Evolutionary conservation across 2,797 vertebrate genomes (phyloP).

Genomic region (Lepilemur septentrionalis): DNA sequence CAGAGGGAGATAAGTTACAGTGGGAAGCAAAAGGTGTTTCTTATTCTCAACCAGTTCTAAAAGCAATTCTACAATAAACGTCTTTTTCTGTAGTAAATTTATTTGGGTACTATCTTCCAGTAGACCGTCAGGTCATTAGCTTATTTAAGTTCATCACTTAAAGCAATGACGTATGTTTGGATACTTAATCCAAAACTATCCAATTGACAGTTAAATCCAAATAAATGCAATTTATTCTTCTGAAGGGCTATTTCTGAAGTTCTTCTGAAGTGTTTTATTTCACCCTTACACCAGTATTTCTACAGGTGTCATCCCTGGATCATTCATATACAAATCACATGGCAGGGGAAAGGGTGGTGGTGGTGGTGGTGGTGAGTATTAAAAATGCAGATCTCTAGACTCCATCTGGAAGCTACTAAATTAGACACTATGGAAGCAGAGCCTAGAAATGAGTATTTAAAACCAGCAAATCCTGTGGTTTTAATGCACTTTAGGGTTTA

Average conservation of each 20-base stretch:
- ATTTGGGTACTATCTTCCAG: neutral
- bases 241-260: neutral
- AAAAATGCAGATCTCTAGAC: neutral
- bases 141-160: neutral
- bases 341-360: neutral
- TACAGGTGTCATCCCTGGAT: neutral
- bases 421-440: neutral
- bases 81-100: neutral
- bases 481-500: neutral
- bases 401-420: neutral
- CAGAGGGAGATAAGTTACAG: neutral
- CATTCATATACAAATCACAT: neutral
- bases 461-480: neutral
- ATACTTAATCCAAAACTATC: neutral
- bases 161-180: neutral
- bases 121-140: neutral
- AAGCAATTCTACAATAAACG: neutral
- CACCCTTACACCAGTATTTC: neutral
- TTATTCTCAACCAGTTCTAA: neutral
- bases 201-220: neutral
- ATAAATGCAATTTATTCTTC: neutral
- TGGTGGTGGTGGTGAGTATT: neutral
- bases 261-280: neutral
- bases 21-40: neutral
- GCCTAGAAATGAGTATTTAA: neutral